Percentiles rank a stretch among this genome's conserved stretches.
phyloP scores from a whole-genome alignment of 2,113 vertebrate species.

The Coracopsis vasa region DNA sequence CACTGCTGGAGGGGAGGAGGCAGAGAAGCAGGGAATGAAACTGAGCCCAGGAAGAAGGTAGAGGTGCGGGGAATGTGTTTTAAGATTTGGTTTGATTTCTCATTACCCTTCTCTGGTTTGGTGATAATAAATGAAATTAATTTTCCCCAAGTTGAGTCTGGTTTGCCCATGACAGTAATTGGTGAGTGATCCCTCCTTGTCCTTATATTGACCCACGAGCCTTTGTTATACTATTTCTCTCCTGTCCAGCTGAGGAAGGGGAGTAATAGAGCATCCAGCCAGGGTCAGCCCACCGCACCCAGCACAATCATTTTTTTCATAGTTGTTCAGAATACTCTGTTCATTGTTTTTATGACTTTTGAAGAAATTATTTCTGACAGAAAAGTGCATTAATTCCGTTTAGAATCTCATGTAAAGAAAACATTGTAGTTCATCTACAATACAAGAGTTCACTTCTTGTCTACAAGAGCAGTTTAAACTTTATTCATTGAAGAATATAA shows the following conservation, averaged over 20 bases:
- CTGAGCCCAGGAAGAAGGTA: background rate
- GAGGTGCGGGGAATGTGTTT: background rate
- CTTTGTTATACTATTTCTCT: background rate
- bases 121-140: background rate
- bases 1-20: background rate
- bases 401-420: background rate
- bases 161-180: background rate
- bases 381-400: background rate
- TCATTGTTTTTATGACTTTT: background rate
- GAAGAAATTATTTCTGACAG: background rate
- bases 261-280: background rate
- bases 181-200: background rate
- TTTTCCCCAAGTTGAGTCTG: background rate
- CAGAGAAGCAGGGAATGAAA: background rate
- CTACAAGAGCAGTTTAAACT: background rate
- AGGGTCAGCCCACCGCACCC: background rate
- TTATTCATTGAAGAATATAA: constrained; percentile 4
- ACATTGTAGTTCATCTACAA: background rate
- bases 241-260: background rate
- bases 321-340: background rate
- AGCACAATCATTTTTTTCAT: background rate
- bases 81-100: background rate
- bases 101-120: background rate
- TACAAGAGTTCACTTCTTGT: background rate
- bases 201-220: background rate